Base-by-base conservation (phyloP, 2,797 vertebrate genomes). In the Sebastes miniatus region DNA sequence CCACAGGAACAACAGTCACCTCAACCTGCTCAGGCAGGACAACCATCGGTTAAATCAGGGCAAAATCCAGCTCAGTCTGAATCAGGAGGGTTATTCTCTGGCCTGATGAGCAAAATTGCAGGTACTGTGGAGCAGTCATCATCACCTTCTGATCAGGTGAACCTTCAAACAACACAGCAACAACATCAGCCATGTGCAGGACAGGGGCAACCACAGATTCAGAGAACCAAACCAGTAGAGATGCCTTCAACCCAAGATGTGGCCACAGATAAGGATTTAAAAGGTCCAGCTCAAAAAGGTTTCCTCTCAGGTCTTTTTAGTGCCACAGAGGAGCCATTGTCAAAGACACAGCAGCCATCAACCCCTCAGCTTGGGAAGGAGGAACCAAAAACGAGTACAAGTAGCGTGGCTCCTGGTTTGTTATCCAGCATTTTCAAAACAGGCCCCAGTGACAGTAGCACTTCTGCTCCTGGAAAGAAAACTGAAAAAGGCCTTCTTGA, bases 251-350 rank as follows among this genome's bases (percentile, higher is more conserved):
- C 90, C 22, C 90, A 93, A 79, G 92, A 95, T 77, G 69, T 64
- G 16, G 67, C 69, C n/a, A 50, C 71, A 67, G 96, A 96, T 88
- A 95, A 92, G 1, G 91, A 96, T 71, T 85, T 88, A 20, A 96
- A 95, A 81, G 91, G 31, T 80, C 73, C 54, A 62, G 52, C 85
- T 74, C 80, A 92, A 81, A 96, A 96, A 86, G 92, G 95, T n/a
- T 94, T 98, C 76, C 90, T 97, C 52, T 96, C 96, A 83, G 95
- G 96, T 61, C 89, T 97, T 80, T 95, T 97, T 89, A 95, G 86
- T 82, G 81, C 76, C 62, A 92, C 95, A 66, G 95, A 81, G 70
- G 96, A 96, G 62, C 39, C 90, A 27, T 62, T 65, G 74, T 91
- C 95, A 85, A 93, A 92, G 52, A 54, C 59, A 69, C 79, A 93